Evolutionary conservation across 2,797 vertebrate genomes (phyloP), one percentile per base, ranked within the genome.

Genomic region (Heliangelus exortis): DNA sequence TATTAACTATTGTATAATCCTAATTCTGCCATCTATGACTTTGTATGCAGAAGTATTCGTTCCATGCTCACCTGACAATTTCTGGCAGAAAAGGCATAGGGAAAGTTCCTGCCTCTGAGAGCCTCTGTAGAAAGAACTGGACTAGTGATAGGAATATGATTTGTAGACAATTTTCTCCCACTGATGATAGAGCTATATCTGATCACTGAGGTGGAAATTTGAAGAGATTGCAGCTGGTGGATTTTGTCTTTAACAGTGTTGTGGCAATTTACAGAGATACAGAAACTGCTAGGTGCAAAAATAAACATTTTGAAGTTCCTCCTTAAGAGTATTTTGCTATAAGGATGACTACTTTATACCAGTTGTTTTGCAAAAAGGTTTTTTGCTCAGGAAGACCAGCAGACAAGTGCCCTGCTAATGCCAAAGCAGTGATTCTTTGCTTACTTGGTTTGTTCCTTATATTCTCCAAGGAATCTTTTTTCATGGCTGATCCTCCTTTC

Each of bases 401-500:
- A 87, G 68, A 51, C 47, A 33, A 72, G 48, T 61, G 54, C 69
- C 61, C 34, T 54, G 65, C 51, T 89, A 43, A 31, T 84, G 78
- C 84, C 92, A 92, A 79, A 96, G 82, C 72, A 96, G 78, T 50
- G 81, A 95, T 85, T 88, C 78, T 91, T 96, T 94, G 55, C 93
- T 93, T 83, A 80, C 50, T 68, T 62, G 39, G 69, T 93, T 97
- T 94, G 90, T 95, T 95, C 90, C 79, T 94, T 66, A 77, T 90
- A 54, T 51, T 94, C 80, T 86, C 95, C 96, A 93, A 97, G 93
- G 89, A 95, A 85, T 96, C 92, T 62, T 92, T 74, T 97, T 96
- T 96, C 81, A 78, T 91, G 90, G 84, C 92, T 93, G 91, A 84
- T 89, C 87, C 78, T 96, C 57, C 95, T 97, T 97, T 97, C 96